Evolutionary conservation across 1,140 invertebrate species (phyloP), one percentile per base, ranked within the genome.

Genomic region (Glossosoma conforme): DNA sequence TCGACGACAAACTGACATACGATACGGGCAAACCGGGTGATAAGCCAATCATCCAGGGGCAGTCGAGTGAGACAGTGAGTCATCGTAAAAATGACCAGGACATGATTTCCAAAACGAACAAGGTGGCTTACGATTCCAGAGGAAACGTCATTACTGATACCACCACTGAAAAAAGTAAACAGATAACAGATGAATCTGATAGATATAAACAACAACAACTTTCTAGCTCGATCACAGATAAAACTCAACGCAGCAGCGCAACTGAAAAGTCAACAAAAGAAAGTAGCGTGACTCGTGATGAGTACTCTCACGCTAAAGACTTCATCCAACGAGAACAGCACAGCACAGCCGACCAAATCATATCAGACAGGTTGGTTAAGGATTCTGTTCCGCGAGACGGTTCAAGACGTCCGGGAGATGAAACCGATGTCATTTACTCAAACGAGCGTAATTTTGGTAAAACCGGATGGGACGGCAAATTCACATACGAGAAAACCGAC

Each of bases 21-120:
- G 77, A 79, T 59, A 74, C 75, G 18, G 72, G 69, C 11, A 71
- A 74, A 65, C 70, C 76, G 38, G 75, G 75, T 55, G 55, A 68
- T 14, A 44, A 52, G 14, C 56, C 59, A 2, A 13, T 53, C 5
- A 46, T 55, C 15, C 48, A 53, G 35, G 50, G 52, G 17, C 35
- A 55, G 20, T 55, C 55, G 1, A 44, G 11, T 33, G 56, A 58
- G 44, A 50, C 42, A n/a, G 11, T 54, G 11, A 52, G 51, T 44
- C 46, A 54, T 10, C 24, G 33, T 5, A 58, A 54, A 37, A 54
- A 58, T 36, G 47, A 58, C 30, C 35, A 58, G 51, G 56, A 58
- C 21, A 21, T 58, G 19, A 20, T 46, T 30, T 50, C 51, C 11
- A 48, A 40, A 17, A 54, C 51, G 13, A 58, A 58, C 25, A 51